A percentile compares a stretch with the other conserved stretches of the same genome.
Conservation (phyloP, 2,888 invertebrate species). For the Iselma pallidipennis region DNA sequence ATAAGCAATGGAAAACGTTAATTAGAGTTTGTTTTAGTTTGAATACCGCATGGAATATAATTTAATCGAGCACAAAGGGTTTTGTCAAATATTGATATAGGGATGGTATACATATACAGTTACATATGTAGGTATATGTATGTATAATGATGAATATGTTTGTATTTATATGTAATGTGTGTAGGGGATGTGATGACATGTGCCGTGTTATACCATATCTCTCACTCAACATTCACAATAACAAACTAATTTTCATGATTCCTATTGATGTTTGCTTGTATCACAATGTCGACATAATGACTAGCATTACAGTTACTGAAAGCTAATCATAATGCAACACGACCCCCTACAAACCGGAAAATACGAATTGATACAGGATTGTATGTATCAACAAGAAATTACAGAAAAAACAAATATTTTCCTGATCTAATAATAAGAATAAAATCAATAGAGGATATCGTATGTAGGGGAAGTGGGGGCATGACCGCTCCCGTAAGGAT, state of each 20-base stretch:
- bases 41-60: conserved; percentile 35
- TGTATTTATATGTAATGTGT: conserved; percentile 21
- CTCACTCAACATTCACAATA: not conserved
- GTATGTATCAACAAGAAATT: too few relatives aligned
- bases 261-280: conserved; percentile 46
- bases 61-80: conserved; percentile 44
- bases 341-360: not conserved
- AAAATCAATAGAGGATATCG: too few relatives aligned
- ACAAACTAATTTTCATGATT: conserved; percentile 52
- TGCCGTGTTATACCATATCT: conserved; percentile 47
- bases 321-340: conserved; percentile 25
- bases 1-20: not conserved
- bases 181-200: conserved; percentile 34
- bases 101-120: conserved; percentile 24
- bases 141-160: conserved; percentile 32
- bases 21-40: conserved; percentile 23
- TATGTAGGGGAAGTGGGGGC: too few relatives aligned
- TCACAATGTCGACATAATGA: conserved; percentile 27
- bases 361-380: not conserved
- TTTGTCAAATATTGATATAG: conserved; percentile 49
- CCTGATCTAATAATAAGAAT: too few relatives aligned
- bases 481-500: too few relatives aligned
- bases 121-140: not conserved
- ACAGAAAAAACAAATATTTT: too few relatives aligned
- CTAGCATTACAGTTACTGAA: conserved; percentile 16